A percentile compares a stretch with the other conserved stretches of the same genome.
These are phyloP conservation scores for Chrysocyon brachyurus DNA, from an alignment of 2,797 vertebrate genomes.

Conservation along the genomic window DNA sequence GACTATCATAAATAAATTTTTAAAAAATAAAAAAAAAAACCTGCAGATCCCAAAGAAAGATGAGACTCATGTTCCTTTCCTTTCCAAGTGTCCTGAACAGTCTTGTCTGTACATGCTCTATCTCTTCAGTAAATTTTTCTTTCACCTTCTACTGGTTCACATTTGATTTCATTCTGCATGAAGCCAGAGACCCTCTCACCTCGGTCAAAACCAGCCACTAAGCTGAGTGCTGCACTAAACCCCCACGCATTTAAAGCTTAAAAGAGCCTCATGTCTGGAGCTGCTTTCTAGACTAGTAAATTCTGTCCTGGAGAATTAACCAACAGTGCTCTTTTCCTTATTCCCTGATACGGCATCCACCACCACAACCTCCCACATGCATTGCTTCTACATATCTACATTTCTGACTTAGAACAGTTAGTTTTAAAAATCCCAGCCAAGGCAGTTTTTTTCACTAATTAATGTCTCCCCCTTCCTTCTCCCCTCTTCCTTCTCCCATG, in stretches of 20 bases:
- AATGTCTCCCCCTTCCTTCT: neutral
- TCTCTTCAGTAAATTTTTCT: neutral
- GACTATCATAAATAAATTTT: no score
- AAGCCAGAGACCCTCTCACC: neutral
- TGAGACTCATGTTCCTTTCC: neutral
- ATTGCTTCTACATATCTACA: neutral
- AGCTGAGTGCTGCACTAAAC: neutral
- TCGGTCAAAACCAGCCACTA: neutral
- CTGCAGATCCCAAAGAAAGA: neutral
- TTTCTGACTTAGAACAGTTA: constrained; percentile 14
- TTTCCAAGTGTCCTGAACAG: neutral
- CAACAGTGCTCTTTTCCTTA: neutral
- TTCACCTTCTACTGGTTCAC: neutral
- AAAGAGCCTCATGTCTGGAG: neutral
- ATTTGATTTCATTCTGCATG: neutral
- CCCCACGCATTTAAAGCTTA: neutral
- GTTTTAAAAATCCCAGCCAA: constrained; percentile 31
- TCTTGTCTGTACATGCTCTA: neutral
- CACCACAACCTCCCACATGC: neutral
- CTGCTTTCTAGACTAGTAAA: constrained; percentile 48
- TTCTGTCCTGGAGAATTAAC: neutral
- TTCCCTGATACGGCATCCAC: neutral
- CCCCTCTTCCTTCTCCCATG: neutral
- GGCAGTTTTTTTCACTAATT: neutral
- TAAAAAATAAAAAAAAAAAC: no score